Evolutionary conservation across 1,140 invertebrate genomes (phyloP), one percentile per base, ranked within the genome.

Genomic region (Nymphalis io): DNA sequence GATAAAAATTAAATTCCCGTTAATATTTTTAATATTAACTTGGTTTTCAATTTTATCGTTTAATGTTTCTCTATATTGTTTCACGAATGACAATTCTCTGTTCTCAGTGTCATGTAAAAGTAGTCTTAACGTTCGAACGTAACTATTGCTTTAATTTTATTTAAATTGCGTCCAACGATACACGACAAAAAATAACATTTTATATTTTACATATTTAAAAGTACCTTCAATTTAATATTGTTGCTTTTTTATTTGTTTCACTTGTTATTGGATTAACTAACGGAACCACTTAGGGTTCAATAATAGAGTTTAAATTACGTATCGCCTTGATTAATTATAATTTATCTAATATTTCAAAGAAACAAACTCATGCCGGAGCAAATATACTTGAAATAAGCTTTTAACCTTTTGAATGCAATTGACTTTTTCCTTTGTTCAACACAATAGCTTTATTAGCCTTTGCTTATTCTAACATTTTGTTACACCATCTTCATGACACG

Each of bases 361-460:
- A 8, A 33, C 11, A 53, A 53, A 21, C 8, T 10, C 11, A 23
- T 27, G 16, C 15, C 12, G 23, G 23, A 21, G 13, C 27, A 16
- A 55, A 16, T 53, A 18, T 53, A 21, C 3, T n/a, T 13, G 12
- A 53, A 53, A 53, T 53, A 21, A 10, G 48, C 40, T 44, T 38
- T 61, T 61, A 44, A 61, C 60, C 60, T 61, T 61, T 61, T 27
- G 12, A 61, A 61, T 48, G 13, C 60, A 48, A 23, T 46, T 61
- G 60, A 48, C 60, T 61, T 48, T 61, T 48, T 61, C 38, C n/a
- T 46, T 61, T 61, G 60, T 48, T 61, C 60, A 39, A 48, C 44
- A 46, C 40, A 61, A 61, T 61, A 61, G 44, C 42, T 48, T 61
- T 61, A 48, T 61, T 62, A 62, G 60, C 60, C 60, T 62, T 62